Base-by-base conservation (phyloP, 2,888 invertebrate species). In the Noctua fimbriata region DNA sequence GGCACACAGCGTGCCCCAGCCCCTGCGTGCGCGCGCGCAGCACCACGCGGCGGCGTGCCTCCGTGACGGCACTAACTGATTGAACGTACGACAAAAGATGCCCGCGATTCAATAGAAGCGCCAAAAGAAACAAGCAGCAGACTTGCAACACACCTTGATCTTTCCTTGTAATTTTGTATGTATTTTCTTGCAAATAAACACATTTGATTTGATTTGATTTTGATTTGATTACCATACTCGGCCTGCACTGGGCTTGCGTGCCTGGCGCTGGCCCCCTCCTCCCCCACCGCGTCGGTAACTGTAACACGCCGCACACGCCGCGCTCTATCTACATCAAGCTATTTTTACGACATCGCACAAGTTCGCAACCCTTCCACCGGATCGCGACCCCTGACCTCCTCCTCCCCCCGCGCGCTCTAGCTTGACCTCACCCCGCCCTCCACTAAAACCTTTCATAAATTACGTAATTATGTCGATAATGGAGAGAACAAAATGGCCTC, bases 401-500 rank as follows among this genome's bases (percentile, higher is more conserved):
- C 73, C 14, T 49, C 4, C 18, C 4, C 32, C 9, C 24, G 36
- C n/a, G 49, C 16, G 7, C 47, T 49, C 47, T 28, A 7, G 5
- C 60, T 32, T n/a, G 21, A 52, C 69, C 69, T 52, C 36, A n/a
- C 60, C 12, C 73, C 77, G 67, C 72, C 76, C 72, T 67, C 65
- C 49, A 71, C 79, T 82, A 75, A 75, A 79, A 74, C 87, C 78
- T 65, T 79, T 81, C 78, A 87, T 88, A 85, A 88, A 88, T 88
- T 81, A 83, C 81, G 87, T 87, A 88, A 88, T 88, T 88, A 88
- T 83, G 85, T 88, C 85, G 89, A 88, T 88, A 88, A 88, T 88
- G 77, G 85, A 83, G 78, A 87, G 77, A 82, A 80, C 85, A 81
- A 88, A 85, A 87, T 82, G 85, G 78, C 83, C 77, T 73, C 65